Conservation (phyloP, 35 echinoderm and acorn worm genomes). For the Acanthaster planci region DNA sequence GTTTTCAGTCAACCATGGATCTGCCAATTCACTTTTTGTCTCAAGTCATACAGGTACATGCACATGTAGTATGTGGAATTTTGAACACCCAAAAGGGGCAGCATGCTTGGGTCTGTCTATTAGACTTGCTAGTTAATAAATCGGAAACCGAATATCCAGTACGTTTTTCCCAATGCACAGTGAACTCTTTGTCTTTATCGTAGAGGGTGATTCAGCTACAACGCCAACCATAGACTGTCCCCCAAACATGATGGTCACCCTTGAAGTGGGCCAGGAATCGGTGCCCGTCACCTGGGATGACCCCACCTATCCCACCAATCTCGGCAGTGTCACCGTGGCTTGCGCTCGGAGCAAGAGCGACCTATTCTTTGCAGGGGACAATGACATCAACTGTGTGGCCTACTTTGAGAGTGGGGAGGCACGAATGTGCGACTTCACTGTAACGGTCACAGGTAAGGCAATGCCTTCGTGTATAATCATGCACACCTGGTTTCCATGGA, state of each 20-base stretch:
- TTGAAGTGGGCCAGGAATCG: not conserved
- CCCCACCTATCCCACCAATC: not conserved
- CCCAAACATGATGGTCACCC: not conserved
- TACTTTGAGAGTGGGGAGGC: not conserved
- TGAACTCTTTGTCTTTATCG: too few relatives aligned
- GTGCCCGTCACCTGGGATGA: not conserved
- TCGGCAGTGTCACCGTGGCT: not conserved
- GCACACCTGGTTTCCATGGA: too few relatives aligned
- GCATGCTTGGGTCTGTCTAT: too few relatives aligned
- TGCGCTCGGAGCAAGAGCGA: not conserved
- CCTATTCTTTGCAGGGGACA: not conserved
- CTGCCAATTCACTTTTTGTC: too few relatives aligned
- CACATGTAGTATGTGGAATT: too few relatives aligned
- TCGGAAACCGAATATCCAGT: not conserved
- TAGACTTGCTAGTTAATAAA: too few relatives aligned
- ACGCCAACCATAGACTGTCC: not conserved
- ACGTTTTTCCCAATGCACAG: not conserved
- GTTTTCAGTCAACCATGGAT: not conserved
- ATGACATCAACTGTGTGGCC: not conserved
- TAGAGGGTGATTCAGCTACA: not conserved
- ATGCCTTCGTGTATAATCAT: too few relatives aligned
- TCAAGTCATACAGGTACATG: too few relatives aligned
- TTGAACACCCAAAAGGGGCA: too few relatives aligned
- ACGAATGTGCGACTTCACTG: not conserved
- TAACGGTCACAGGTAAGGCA: not conserved